Percentiles rank a stretch among this genome's conserved stretches.
phyloP scores from a whole-genome alignment of 2,797 vertebrate genomes.

The Siniperca scherzeri region DNA sequence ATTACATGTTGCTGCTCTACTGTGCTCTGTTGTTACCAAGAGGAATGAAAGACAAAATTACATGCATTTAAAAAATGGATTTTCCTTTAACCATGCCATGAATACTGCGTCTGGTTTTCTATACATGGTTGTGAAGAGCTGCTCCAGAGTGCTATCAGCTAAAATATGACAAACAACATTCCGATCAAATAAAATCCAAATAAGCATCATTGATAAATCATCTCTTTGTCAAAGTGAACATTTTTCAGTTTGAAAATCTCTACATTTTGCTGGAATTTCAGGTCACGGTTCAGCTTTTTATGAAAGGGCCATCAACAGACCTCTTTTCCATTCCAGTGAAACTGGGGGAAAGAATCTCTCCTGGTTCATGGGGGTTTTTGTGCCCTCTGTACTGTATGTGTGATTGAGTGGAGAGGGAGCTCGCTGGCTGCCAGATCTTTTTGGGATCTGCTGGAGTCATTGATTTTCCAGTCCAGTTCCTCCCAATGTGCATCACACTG shows the following conservation, averaged over 20 bases:
- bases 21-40: background rate
- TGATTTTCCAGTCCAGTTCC: conserved; percentile 83
- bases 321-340: conserved; percentile 11
- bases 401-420: conserved; percentile 35
- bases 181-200: background rate
- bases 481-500: conserved; percentile 71
- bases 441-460: conserved; percentile 67
- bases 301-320: background rate
- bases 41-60: background rate
- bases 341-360: background rate
- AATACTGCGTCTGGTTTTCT: background rate
- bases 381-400: conserved; percentile 24
- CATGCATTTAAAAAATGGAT: background rate
- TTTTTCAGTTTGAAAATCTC: background rate
- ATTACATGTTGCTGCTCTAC: too few species aligned
- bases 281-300: background rate
- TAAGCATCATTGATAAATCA: background rate
- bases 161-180: background rate
- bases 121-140: background rate
- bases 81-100: background rate
- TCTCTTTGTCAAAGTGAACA: background rate
- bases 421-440: conserved; percentile 69
- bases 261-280: background rate
- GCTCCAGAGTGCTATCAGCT: background rate
- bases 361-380: conserved; percentile 8